Evolutionary conservation across 2,797 vertebrate genomes (phyloP).

Genomic region (Syncerus caffer): DNA sequence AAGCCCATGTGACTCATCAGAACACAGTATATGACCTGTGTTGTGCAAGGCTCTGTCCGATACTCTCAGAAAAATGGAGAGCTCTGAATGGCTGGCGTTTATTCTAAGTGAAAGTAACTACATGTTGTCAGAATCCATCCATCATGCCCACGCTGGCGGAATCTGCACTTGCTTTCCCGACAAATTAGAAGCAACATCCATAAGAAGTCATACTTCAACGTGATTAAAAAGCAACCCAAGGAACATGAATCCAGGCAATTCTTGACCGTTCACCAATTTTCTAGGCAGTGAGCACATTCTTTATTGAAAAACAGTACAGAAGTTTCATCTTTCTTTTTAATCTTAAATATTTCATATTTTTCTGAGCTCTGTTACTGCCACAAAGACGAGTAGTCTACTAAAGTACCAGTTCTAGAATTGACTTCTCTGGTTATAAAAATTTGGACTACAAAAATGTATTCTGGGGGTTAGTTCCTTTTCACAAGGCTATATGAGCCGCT

Average conservation of each 20-base stretch:
- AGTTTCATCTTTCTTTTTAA: neutral
- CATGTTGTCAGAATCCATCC: neutral
- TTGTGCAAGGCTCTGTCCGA: neutral
- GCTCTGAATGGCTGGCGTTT: neutral
- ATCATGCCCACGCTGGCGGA: neutral
- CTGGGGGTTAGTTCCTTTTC: neutral
- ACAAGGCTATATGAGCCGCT: neutral
- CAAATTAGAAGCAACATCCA: constrained; percentile 36
- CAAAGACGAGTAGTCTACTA: neutral
- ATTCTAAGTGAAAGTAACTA: neutral
- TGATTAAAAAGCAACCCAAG: constrained; percentile 15
- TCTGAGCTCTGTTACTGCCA: neutral
- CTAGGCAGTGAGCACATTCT: constrained; percentile 2
- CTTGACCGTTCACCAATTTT: neutral
- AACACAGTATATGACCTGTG: rapidly evolving
- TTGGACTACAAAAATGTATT: neutral
- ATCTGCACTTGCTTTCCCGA: neutral
- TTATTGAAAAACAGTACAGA: neutral
- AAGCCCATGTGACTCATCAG: neutral
- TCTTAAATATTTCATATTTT: neutral
- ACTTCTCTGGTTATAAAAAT: neutral
- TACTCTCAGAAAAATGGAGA: neutral
- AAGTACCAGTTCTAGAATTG: neutral
- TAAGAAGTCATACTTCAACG: constrained; percentile 34
- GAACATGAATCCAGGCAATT: neutral